Percentiles rank a stretch among this genome's conserved stretches.
These are phyloP conservation scores for Myxocyprinus asiaticus DNA, from an alignment of 2,113 vertebrate genomes.

Conservation along the genomic window DNA sequence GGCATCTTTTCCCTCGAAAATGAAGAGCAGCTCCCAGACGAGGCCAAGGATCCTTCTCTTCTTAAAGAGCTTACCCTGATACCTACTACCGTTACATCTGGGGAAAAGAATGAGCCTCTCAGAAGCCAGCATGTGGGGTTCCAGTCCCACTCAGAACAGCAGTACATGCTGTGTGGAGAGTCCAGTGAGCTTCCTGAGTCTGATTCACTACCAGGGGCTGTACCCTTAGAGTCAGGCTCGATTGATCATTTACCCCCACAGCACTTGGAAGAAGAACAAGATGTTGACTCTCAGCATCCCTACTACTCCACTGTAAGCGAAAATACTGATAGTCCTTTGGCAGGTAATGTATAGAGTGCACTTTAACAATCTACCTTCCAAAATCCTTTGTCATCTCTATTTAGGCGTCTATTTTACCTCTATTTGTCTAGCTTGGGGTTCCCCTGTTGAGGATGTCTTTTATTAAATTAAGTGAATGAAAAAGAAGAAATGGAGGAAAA, in stretches of 20 bases:
- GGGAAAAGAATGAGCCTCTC: constrained; percentile 1
- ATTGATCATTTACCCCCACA: constrained; percentile 43
- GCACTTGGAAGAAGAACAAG: constrained; percentile 55
- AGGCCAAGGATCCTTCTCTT: constrained; percentile 64
- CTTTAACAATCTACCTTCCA: constrained; percentile 36
- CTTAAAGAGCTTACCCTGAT: constrained; percentile 54
- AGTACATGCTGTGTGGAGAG: constrained; percentile 68
- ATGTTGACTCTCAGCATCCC: constrained; percentile 60
- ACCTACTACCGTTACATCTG: constrained; percentile 1
- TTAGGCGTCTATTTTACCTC: constrained; percentile 36
- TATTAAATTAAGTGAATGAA: constrained; percentile 33
- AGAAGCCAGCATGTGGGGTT: constrained; percentile 4
- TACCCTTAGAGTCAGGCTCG: constrained; percentile 21
- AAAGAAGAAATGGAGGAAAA: neutral
- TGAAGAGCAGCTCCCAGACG: constrained; percentile 68
- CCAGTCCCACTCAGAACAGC: constrained; percentile 54
- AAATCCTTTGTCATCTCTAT: constrained; percentile 53
- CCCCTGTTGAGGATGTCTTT: constrained; percentile 2
- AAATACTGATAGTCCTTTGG: constrained; percentile 74
- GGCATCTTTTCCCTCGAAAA: constrained; percentile 79
- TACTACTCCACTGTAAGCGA: constrained; percentile 75
- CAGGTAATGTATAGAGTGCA: constrained; percentile 81
- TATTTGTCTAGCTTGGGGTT: constrained; percentile 34
- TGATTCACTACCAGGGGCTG: constrained; percentile 27
- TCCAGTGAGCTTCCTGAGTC: constrained; percentile 26